Base-by-base conservation (phyloP, 2,113 vertebrate species). In the Sinocyclocheilus rhinocerous region DNA sequence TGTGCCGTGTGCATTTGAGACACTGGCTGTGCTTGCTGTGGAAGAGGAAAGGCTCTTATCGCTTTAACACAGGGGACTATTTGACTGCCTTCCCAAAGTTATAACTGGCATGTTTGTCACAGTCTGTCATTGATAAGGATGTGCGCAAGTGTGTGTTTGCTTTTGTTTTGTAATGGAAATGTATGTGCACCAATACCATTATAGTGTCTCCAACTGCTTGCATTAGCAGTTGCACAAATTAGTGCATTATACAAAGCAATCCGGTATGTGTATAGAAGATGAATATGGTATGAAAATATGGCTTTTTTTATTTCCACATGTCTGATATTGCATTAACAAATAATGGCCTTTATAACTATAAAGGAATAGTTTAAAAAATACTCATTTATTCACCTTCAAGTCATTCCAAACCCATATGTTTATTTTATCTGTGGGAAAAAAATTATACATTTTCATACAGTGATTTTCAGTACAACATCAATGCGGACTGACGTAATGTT, bases 11-110 rank as follows among this genome's bases (percentile, higher is more conserved):
- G 69, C 26, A 13, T 65, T 76, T 29, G 29, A 48, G 45, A 77
- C 84, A 67, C 83, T 84, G 76, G 69, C 57, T 59, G 77, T 42
- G 55, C 26, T 57, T 80, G 61, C 48, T 36, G 24, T 52, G 22
- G 63, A 77, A 33, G 48, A 65, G 76, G 61, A 81, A 67, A 67
- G 61, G 63, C 63, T 70, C 81, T 82, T 82, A 82, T 82, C 81
- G 1, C 61, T 33, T 50, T 63, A 39, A 45, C 55, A 61, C 57
- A 61, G 57, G 57, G 36, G 77, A 80, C 57, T 45, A 61, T 80
- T 80, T 33, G 26, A 70, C 65, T 82, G 81, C 26, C 26, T 81
- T 81, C 12, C 26, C 16, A 70, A 52, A 70, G 26, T 69, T 70
- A 36, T 52, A 70, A 82, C 81, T 36, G 26, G 81, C 81, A n/a